These are phyloP conservation scores for Enteromius anoplus DNA, from an alignment of 2,797 vertebrate genomes.

Conservation along the genomic window DNA sequence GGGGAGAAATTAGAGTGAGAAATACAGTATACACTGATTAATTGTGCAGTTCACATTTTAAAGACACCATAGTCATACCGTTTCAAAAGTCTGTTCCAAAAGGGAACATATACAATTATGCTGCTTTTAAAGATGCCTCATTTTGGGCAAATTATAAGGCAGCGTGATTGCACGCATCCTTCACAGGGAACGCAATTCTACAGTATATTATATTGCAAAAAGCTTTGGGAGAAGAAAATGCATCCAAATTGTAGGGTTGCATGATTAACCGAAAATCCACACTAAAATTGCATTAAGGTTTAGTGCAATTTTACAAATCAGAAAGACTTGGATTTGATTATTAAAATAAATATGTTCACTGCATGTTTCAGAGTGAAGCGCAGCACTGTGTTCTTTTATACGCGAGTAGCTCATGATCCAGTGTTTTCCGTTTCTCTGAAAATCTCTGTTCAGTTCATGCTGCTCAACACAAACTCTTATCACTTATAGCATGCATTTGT, in stretches of 20 bases:
- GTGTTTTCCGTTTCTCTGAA: background rate
- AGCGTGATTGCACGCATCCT: background rate
- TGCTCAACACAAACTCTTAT: background rate
- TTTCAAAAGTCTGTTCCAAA: background rate
- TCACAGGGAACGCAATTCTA: background rate
- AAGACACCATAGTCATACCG: background rate
- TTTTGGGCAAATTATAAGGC: background rate
- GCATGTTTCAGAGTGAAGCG: background rate
- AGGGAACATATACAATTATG: background rate
- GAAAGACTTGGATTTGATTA: background rate
- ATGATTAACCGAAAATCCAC: background rate
- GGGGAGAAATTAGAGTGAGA: slow-evolving; percentile 31
- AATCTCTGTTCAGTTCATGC: background rate
- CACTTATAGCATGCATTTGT: background rate
- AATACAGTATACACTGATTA: background rate
- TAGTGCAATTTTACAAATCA: background rate
- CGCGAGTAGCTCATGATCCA: background rate
- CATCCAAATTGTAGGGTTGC: background rate
- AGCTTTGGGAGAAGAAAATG: background rate
- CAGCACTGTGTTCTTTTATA: background rate
- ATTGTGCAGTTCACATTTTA: background rate
- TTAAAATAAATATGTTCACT: background rate
- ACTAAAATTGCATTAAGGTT: background rate
- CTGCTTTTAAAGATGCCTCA: background rate
- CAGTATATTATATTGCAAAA: background rate